phyloP scores from a whole-genome alignment of 2,113 vertebrate species.

The Melanostigma gelatinosum region DNA sequence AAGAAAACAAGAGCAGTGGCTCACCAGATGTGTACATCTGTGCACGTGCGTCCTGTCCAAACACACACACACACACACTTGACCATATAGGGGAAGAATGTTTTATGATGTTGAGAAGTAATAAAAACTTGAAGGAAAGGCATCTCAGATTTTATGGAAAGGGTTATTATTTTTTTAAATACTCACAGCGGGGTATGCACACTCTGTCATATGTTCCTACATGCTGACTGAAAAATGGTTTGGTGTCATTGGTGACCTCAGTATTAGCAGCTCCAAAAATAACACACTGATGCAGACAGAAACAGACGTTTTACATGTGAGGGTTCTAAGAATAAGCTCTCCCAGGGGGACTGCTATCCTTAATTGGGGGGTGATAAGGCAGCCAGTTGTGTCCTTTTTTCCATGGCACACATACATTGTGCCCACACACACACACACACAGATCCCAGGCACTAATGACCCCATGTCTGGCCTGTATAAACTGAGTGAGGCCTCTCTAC shows the following conservation, averaged over 20 bases:
- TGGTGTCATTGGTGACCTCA: constrained; percentile 55
- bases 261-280: constrained; percentile 62
- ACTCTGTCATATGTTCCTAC: constrained; percentile 32
- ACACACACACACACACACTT: constrained; percentile 16
- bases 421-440: constrained; percentile 29
- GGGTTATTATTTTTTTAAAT: constrained; percentile 6
- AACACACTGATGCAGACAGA: constrained; percentile 54
- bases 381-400: constrained; percentile 53
- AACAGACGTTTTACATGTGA: constrained; percentile 42
- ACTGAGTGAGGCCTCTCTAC: constrained; percentile 34
- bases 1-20: constrained; percentile 67
- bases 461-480: constrained; percentile 45
- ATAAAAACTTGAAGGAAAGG: constrained; percentile 1
- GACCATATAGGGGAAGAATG: constrained; percentile 6
- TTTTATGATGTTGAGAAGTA: constrained; percentile 19
- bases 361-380: constrained; percentile 66
- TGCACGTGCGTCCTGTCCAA: constrained; percentile 39
- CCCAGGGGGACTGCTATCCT: constrained; percentile 46
- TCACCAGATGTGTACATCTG: constrained; percentile 77
- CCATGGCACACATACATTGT: constrained; percentile 44
- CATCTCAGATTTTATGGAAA: constrained; percentile 15
- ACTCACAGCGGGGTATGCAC: background rate
- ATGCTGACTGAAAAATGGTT: constrained; percentile 38
- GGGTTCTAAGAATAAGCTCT: constrained; percentile 59
- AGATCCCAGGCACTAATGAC: constrained; percentile 43